Evolutionary conservation across 2,113 vertebrate genomes (phyloP), one percentile per base, ranked within the genome.

Genomic region (Synchiropus splendidus): DNA sequence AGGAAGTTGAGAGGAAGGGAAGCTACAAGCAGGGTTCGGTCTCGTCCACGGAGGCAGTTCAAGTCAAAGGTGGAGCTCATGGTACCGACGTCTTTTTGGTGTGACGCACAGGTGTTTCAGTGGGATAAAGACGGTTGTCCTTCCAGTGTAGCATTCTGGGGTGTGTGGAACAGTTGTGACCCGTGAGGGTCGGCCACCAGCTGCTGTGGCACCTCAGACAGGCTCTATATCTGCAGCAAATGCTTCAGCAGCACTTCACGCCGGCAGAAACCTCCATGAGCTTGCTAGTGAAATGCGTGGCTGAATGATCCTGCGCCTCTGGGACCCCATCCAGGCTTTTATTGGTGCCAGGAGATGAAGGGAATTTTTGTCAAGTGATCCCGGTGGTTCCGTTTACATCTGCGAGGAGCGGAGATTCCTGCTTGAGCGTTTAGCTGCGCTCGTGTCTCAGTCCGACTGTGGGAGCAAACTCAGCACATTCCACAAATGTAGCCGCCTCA

Each of bases 391-490:
- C 49, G 38, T 35, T 61, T 45, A 47, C 45, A 34, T 5, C 12
- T 5, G 21, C 21, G 21, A 27, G 8, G 21, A 27, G 21, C 4
- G 35, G 15, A 51, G 43, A 54, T 12, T 18, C 2, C 12, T 15
- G 15, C 12, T 15, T 5, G 35, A 39, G 16, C 18, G 27, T 45
- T 30, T 32, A 31, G 43, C 21, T 27, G 21, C 21, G 21, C 21
- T 27, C 21, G 21, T 8, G 21, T 27, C 21, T 27, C 21, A 4
- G 21, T 5, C 21, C 21, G 21, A 27, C 4, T 8, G 4, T 8
- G 21, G 37, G 6, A 31, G 43, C 36, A 17, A 38, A 51, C 18
- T 58, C 50, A 44, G 63, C 56, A 54, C 56, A 58, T 70, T 68
- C 56, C 18, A 4, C 36, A 14, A 15, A 42, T 33, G 34, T 48